phyloP scores from a whole-genome alignment of 2,113 vertebrate genomes.

The Oenanthe melanoleuca region DNA sequence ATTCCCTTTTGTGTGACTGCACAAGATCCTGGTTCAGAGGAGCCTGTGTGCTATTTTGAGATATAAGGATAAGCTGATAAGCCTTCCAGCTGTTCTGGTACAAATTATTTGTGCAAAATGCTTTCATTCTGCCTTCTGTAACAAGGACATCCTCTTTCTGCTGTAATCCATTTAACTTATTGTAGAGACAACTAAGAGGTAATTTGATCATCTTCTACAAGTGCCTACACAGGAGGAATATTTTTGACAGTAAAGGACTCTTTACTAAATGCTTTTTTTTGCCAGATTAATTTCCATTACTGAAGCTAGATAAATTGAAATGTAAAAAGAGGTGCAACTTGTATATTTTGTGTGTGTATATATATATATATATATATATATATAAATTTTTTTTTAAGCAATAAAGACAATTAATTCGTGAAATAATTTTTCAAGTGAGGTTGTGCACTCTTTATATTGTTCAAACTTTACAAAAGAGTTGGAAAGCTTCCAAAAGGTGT shows the following conservation, averaged over 20 bases:
- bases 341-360: too few species aligned
- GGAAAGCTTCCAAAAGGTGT: neutral
- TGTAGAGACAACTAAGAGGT: neutral
- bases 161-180: neutral
- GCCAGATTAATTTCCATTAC: neutral
- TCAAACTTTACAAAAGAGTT: neutral
- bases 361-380: too few species aligned
- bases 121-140: neutral
- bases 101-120: conserved; percentile 30
- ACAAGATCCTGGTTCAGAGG: neutral
- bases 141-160: neutral
- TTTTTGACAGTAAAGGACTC: neutral
- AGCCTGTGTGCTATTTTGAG: neutral
- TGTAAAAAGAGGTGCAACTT: neutral
- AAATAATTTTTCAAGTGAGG: neutral
- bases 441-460: neutral
- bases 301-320: neutral
- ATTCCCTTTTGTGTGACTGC: neutral
- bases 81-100: neutral
- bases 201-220: neutral
- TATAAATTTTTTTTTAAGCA: neutral
- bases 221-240: neutral
- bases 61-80: neutral
- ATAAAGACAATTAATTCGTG: neutral
- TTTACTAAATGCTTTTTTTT: neutral